These are phyloP conservation scores for Lytechinus pictus DNA, from an alignment of 35 echinoderm and acorn worm species.

Conservation along the genomic window DNA sequence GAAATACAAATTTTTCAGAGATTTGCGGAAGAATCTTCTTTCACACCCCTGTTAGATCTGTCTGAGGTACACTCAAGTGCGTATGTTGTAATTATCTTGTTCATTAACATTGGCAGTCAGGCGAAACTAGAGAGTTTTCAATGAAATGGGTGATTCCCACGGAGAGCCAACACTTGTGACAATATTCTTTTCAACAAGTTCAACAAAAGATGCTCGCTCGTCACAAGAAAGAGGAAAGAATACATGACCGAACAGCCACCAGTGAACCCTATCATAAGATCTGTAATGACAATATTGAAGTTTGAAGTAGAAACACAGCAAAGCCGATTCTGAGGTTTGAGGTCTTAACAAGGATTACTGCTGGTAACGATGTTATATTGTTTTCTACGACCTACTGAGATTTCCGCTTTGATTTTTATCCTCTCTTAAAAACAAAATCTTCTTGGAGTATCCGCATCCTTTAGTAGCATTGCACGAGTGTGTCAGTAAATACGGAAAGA, in stretches of 20 bases:
- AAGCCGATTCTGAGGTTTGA: conserved; percentile 27
- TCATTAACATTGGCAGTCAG: background rate
- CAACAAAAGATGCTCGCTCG: background rate
- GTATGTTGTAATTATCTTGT: background rate
- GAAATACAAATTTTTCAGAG: too few relatives aligned
- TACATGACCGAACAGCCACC: conserved; percentile 20
- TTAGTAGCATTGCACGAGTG: background rate
- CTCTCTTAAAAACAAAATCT: background rate
- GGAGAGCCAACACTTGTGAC: background rate
- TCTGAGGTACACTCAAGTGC: background rate
- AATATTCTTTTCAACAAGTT: background rate
- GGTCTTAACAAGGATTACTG: conserved; percentile 21
- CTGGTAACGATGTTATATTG: conserved; percentile 38
- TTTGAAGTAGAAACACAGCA: background rate
- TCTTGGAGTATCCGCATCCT: background rate
- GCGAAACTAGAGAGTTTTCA: background rate
- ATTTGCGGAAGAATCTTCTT: too few relatives aligned
- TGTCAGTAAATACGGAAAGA: conserved; percentile 12
- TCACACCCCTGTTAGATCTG: too few relatives aligned
- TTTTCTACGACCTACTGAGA: conserved; percentile 24
- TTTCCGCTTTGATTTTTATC: conserved; percentile 36
- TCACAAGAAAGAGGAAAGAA: background rate
- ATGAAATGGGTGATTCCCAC: background rate
- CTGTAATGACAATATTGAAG: conserved; percentile 10
- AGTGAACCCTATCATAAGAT: background rate